Conservation (phyloP, 2,113 vertebrate genomes). For the Sceloporus tristichus region DNA sequence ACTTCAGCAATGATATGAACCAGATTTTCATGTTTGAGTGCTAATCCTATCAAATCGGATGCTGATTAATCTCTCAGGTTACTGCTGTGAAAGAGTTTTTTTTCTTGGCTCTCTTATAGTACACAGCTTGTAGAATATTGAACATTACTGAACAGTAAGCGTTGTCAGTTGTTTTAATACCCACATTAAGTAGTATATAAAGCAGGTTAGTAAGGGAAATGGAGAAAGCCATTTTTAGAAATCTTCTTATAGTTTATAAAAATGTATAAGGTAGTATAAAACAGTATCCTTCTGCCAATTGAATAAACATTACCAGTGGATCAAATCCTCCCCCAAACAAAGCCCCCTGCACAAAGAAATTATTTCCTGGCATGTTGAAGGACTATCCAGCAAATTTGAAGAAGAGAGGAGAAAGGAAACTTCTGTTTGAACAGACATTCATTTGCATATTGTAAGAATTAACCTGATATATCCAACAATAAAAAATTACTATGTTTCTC, state of each 20-base stretch:
- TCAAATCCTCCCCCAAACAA: background rate
- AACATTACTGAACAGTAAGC: slow-evolving; percentile 55
- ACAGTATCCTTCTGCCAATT: background rate
- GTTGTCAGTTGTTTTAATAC: slow-evolving; percentile 54
- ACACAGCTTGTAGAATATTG: slow-evolving; percentile 64
- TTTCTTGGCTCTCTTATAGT: slow-evolving; percentile 71
- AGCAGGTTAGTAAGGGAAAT: background rate
- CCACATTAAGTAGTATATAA: slow-evolving; percentile 54
- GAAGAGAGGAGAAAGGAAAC: too few species aligned
- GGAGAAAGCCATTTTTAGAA: background rate
- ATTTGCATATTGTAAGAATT: too few species aligned
- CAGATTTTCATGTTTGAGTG: slow-evolving; percentile 66
- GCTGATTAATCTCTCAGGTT: slow-evolving; percentile 75
- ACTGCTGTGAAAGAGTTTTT: slow-evolving; percentile 58
- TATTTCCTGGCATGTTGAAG: background rate
- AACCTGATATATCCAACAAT: background rate
- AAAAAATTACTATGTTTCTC: background rate
- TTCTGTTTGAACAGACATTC: too few species aligned
- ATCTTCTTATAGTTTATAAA: background rate
- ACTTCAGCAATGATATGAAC: slow-evolving; percentile 68
- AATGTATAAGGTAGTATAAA: background rate
- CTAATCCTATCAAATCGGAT: slow-evolving; percentile 76
- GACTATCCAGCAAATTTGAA: too few species aligned
- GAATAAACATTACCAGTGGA: background rate
- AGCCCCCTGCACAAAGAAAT: too few species aligned